Evolutionary conservation across 2,797 vertebrate genomes (phyloP).

Genomic region (Manis pentadactyla): DNA sequence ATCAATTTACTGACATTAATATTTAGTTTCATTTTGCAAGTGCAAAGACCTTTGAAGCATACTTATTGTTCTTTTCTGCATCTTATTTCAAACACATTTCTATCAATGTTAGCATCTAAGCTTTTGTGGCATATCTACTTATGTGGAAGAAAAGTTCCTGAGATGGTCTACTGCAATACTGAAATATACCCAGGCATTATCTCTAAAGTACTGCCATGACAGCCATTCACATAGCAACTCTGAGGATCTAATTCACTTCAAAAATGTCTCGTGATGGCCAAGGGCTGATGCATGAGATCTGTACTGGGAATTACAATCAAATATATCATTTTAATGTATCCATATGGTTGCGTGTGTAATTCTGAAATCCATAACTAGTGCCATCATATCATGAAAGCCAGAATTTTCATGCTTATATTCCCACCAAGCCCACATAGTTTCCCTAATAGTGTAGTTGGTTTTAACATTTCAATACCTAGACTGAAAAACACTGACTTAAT

Average conservation of each 20-base stretch:
- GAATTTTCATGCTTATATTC: neutral
- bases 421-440: neutral
- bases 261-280: neutral
- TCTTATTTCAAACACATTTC: slow-evolving; percentile 55
- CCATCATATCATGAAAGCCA: neutral
- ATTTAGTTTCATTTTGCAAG: slow-evolving; percentile 60
- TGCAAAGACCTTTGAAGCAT: slow-evolving; percentile 49
- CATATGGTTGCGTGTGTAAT: neutral
- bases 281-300: neutral
- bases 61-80: slow-evolving; percentile 40
- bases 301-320: neutral
- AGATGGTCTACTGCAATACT: neutral
- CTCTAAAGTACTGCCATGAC: neutral
- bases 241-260: slow-evolving; percentile 1
- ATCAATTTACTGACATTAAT: slow-evolving; percentile 57
- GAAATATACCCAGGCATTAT: slow-evolving; percentile 30
- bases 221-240: slow-evolving; percentile 1
- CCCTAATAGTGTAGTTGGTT: neutral
- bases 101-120: slow-evolving; percentile 23
- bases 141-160: slow-evolving; percentile 17
- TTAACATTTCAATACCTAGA: neutral
- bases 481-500: slow-evolving; percentile 21
- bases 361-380: slow-evolving; percentile 45
- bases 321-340: slow-evolving; percentile 27
- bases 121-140: slow-evolving; percentile 15